Conservation (phyloP, 1,140 invertebrate genomes). For the Neodiprion virginianus region DNA sequence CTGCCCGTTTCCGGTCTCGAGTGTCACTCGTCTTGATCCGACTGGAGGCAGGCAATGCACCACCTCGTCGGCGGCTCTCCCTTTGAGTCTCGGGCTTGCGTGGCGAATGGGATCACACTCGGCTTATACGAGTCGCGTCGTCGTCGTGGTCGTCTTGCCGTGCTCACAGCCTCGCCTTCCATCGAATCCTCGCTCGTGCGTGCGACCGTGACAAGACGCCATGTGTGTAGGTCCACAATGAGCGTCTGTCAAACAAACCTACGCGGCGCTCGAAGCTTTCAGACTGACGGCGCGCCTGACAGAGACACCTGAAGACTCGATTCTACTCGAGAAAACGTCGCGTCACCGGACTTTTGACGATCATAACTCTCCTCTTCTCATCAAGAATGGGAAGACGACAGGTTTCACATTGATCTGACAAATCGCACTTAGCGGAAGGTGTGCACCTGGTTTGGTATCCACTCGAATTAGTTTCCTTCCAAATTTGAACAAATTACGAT, state of each 20-base stretch:
- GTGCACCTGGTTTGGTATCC: no score
- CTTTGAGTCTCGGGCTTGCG: constrained; percentile 6
- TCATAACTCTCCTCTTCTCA: no score
- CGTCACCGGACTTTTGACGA: no score
- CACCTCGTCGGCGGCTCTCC: not conserved
- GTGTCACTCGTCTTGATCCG: not conserved
- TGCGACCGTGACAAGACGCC: not conserved
- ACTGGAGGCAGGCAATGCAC: not conserved
- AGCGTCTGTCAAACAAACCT: constrained; percentile 2
- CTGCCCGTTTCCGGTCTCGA: not conserved
- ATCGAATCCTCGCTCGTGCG: constrained; percentile 3
- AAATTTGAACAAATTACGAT: no score
- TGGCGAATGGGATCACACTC: constrained; percentile 6
- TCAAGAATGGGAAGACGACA: no score
- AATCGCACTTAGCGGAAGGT: no score
- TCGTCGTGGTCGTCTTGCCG: no score
- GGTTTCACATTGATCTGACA: no score
- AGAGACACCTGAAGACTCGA: not conserved
- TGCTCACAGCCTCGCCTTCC: not conserved
- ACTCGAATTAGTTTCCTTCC: no score
- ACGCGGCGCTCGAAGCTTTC: no score
- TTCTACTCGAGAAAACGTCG: no score
- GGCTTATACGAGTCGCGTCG: not conserved
- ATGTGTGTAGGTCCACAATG: not conserved
- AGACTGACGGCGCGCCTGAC: not conserved